Base-by-base conservation (phyloP, 2,113 vertebrate species). In the Erythrolamprus reginae region DNA sequence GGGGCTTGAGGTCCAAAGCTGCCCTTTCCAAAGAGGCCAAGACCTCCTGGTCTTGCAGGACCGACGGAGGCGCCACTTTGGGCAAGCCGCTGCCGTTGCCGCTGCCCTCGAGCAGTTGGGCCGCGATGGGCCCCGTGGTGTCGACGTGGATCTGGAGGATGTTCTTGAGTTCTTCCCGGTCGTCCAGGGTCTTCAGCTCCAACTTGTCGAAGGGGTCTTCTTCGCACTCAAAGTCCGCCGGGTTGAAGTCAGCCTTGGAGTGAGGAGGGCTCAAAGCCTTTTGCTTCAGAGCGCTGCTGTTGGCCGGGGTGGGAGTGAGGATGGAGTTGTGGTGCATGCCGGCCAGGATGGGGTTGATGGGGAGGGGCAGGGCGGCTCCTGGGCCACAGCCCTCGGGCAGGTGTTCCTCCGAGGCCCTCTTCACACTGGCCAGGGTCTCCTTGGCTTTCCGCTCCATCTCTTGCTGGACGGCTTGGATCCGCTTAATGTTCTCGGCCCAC, bases 171-270 rank as follows among this genome's bases (percentile, higher is more conserved):
- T 99, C 99, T 61, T 99, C 98, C 92, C 97, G 98, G 93, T 99
- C 99, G n/a, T 99, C 95, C 0, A 99, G 97, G 28, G 99, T 99
- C 97, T 99, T 99, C 93, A 99, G 97, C 94, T 99, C 99, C 90
- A 99, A 95, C 95, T 99, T 99, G 96, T 99, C 98, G 94, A 99
- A 99, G 0, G 98, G 99, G 94, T 99, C 99, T 94, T 99, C 99
- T 95, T 99, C 99, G 55, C 98, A 98, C 97, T 99, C 99, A 89
- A 99, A 99, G 94, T 99, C 99, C 65, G 99, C 98, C 82, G 99
- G 97, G 93, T 99, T 99, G 96, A 99, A 98, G 90, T 97, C 99
- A 96, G 94, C 95, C 90, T 97, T 97, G 42, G 96, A 93, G 83
- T 89, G 89, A 85, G 97, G 97, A 15, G 98, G 98, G 94, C 98